Conservation (phyloP, 2,113 vertebrate genomes). For the Bolborhynchus lineola region DNA sequence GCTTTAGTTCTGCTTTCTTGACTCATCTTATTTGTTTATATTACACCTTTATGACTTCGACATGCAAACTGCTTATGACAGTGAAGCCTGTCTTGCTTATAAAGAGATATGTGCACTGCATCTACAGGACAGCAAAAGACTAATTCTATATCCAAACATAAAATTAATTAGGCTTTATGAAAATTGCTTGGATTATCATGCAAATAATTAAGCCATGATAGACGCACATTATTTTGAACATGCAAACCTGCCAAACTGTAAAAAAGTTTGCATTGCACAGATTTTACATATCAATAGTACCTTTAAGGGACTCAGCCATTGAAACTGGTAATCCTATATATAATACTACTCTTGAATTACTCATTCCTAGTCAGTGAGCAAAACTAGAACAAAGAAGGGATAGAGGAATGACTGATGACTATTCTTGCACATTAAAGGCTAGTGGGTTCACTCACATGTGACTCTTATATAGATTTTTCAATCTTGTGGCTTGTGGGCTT, state of each 20-base stretch:
- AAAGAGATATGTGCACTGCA: not conserved
- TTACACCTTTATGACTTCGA: not conserved
- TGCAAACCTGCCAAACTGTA: not conserved
- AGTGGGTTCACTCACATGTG: not conserved
- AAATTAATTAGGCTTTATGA: not conserved
- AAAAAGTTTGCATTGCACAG: not conserved
- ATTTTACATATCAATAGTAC: not conserved
- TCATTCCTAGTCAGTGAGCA: not conserved
- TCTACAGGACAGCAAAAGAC: not conserved
- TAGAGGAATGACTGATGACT: not conserved
- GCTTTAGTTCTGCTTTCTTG: not conserved
- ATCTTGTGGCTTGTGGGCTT: slow-evolving; percentile 17
- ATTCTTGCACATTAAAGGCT: not conserved
- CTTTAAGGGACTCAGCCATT: not conserved
- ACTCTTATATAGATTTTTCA: slow-evolving; percentile 46
- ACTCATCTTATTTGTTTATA: not conserved
- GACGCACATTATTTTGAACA: not conserved
- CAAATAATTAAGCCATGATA: not conserved
- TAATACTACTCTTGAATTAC: not conserved
- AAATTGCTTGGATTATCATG: not conserved
- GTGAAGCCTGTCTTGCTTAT: not conserved
- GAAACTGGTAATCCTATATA: not conserved
- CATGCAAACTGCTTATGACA: not conserved
- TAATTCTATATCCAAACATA: not conserved
- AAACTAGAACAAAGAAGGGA: not conserved